Percentiles rank a stretch among this genome's conserved stretches.
Conservation (phyloP, 1,140 invertebrate species). For the Polyergus mexicanus region DNA sequence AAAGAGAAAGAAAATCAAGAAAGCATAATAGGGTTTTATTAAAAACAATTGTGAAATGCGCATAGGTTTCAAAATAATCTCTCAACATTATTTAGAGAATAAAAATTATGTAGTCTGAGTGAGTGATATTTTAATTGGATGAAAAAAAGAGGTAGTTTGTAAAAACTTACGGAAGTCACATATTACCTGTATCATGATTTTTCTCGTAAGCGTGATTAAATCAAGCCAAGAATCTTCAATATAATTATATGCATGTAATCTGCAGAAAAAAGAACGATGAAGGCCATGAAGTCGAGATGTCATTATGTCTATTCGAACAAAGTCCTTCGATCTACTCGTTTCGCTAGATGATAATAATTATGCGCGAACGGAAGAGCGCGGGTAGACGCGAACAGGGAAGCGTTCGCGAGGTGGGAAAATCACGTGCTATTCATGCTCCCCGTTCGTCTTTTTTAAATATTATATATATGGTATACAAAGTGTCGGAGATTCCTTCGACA, state of each 20-base stretch:
- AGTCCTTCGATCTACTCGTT: constrained; percentile 46
- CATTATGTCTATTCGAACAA: constrained; percentile 49
- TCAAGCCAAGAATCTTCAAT: constrained; percentile 17
- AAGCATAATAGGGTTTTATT: neutral
- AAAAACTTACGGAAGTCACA: neutral
- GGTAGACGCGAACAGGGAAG: constrained; percentile 2
- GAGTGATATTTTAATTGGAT: constrained; percentile 10
- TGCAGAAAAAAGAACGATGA: constrained; percentile 39
- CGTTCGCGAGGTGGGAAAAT: constrained; percentile 1
- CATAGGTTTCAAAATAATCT: neutral
- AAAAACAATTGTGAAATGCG: neutral
- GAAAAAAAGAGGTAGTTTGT: neutral
- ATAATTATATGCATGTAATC: constrained; percentile 47
- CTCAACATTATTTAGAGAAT: neutral
- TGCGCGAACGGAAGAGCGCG: constrained; percentile 27
- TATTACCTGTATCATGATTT: constrained; percentile 25
- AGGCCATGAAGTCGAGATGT: constrained; percentile 49
- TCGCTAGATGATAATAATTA: constrained; percentile 50
- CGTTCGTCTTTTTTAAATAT: constrained; percentile 9
- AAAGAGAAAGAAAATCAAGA: neutral
- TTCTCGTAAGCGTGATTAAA: constrained; percentile 35
- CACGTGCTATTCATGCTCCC: neutral
- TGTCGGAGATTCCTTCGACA: constrained; percentile 21
- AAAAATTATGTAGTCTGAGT: neutral
- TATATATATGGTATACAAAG: neutral